phyloP scores from a whole-genome alignment of 2,888 invertebrate genomes.

The Ophonus ardosiacus region DNA sequence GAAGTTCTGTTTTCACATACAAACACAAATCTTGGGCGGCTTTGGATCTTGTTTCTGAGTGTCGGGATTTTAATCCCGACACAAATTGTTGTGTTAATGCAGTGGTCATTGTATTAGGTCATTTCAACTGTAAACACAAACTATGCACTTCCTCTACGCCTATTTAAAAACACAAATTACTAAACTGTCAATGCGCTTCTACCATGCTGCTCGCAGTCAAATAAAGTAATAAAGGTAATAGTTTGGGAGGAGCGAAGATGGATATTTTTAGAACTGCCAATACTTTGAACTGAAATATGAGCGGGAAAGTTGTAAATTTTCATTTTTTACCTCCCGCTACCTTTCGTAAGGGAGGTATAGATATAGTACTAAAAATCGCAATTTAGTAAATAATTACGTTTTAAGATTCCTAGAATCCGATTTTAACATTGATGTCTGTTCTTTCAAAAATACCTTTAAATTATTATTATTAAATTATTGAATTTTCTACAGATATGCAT shows the following conservation, averaged over 20 bases:
- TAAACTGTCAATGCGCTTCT: constrained; percentile 53
- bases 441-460: too few species aligned
- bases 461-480: too few species aligned
- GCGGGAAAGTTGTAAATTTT: too few species aligned
- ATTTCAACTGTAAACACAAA: constrained; percentile 43
- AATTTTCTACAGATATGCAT: too few species aligned
- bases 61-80: constrained; percentile 91
- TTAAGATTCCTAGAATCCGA: too few species aligned
- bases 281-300: not conserved
- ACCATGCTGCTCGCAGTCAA: constrained; percentile 45
- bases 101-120: constrained; percentile 76
- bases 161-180: constrained; percentile 51
- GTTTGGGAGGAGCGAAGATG: constrained; percentile 1
- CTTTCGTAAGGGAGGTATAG: too few species aligned
- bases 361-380: too few species aligned
- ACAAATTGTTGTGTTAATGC: constrained; percentile 88
- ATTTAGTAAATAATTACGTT: too few species aligned
- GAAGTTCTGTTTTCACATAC: constrained; percentile 93
- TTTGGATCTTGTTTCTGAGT: constrained; percentile 89
- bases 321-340: too few species aligned
- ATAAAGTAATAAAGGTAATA: constrained; percentile 35
- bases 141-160: not conserved
- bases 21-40: constrained; percentile 93
- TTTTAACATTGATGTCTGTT: too few species aligned
- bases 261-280: constrained; percentile 3